Base-by-base conservation (phyloP, 2,113 vertebrate species). In the Microcebus lehilahytsara region DNA sequence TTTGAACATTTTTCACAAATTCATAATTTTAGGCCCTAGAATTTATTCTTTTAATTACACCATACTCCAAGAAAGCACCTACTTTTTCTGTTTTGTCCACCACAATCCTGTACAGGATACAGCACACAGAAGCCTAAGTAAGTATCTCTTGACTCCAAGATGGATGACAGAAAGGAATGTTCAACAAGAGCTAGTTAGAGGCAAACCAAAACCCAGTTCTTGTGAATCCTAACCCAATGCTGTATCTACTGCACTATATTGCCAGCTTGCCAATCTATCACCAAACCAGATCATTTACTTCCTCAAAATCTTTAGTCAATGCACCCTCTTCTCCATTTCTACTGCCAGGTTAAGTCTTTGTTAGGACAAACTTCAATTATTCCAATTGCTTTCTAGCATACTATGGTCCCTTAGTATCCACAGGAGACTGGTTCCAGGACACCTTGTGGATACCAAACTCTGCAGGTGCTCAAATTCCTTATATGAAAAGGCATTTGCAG, bases 11-110 rank as follows among this genome's bases (percentile, higher is more conserved):
- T 32, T 90, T 94, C 81, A 85, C 81, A 66, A 40, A 79, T 83
- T 92, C n/a, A 16, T 86, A 89, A 93, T 66, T 84, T 93, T 42
- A 96, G 8, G 72, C 4, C 9, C 32, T 67, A 81, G 64, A 37
- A 89, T 78, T 72, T 83, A 93, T 78, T 66, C n/a, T 96, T 71
- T 95, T 67, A 93, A 93, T 19, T 69, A 74, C 30, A 84, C 8
- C 14, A 49, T 58, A 17, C 40, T 93, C n/a, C 25, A 90, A 56
- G n/a, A 92, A 94, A 96, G 74, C 25, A 71, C n/a, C 20, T n/a
- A 72, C 60, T 66, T 60, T 64, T 64, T 64, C 25, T 85, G n/a
- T 84, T 83, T 66, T 71, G 5, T 83, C 37, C 34, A 74, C 64
- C 71, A 97, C 16, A 80, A 80, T 81, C 58, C 83, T 88, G 51